Conservation (phyloP, 2,113 vertebrate genomes). For the Coregonus clupeaformis region DNA sequence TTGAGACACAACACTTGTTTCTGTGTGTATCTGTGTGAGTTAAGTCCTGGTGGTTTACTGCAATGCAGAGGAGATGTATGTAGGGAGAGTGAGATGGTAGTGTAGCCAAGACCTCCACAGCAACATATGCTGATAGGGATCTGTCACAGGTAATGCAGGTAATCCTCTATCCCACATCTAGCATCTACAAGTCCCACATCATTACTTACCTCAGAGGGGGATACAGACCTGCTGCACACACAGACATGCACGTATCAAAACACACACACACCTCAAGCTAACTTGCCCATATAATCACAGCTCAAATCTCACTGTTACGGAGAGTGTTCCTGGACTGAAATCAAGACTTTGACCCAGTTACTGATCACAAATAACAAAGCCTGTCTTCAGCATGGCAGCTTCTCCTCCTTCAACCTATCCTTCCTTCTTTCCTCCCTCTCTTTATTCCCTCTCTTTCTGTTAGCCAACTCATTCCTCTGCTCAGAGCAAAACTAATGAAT, state of each 20-base stretch:
- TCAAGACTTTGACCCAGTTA: conserved; percentile 53
- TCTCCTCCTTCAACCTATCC: too few relatives aligned
- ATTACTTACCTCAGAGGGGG: neutral
- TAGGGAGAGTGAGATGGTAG: too few relatives aligned
- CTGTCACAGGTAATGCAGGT: conserved; percentile 3
- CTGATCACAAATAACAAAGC: conserved; percentile 19
- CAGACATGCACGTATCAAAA: neutral
- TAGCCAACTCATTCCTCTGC: too few relatives aligned
- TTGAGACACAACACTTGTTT: too few relatives aligned
- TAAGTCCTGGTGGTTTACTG: too few relatives aligned
- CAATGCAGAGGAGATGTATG: too few relatives aligned
- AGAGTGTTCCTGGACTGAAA: conserved; percentile 40
- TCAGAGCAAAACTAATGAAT: too few relatives aligned
- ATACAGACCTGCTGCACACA: neutral
- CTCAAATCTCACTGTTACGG: conserved; percentile 41
- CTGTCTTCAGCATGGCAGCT: too few relatives aligned
- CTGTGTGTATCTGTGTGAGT: too few relatives aligned
- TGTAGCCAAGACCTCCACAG: neutral
- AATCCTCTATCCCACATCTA: neutral
- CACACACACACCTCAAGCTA: conserved; percentile 18
- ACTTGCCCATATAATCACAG: neutral
- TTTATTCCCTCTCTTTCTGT: too few relatives aligned
- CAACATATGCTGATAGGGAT: neutral
- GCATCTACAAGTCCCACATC: neutral
- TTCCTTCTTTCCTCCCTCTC: too few relatives aligned